Percentiles rank a stretch among this genome's conserved stretches.
These are phyloP conservation scores for Diadegma fenestrale DNA, from an alignment of 2,888 invertebrate species.

Conservation along the genomic window DNA sequence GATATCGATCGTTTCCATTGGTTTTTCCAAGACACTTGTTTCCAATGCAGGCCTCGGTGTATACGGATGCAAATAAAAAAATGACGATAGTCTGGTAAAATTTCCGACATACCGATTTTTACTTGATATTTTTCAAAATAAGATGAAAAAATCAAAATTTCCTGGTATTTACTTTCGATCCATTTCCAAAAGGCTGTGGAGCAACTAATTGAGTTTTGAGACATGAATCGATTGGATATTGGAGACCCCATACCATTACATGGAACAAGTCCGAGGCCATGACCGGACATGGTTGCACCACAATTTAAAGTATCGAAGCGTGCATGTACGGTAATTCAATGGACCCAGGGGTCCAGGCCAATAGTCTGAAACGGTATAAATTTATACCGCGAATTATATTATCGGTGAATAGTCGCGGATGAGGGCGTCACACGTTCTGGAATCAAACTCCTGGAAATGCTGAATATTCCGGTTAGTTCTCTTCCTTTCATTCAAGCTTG, in stretches of 20 bases:
- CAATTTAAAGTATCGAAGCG: slow-evolving; percentile 51
- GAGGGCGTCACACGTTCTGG: slow-evolving; percentile 8
- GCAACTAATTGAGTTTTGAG: not conserved
- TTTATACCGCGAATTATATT: slow-evolving; percentile 49
- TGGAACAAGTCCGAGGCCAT: slow-evolving; percentile 1
- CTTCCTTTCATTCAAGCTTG: not conserved
- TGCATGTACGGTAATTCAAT: slow-evolving; percentile 44
- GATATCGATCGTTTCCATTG: not conserved
- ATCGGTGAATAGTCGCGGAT: not conserved
- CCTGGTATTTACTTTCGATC: not conserved
- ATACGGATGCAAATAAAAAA: not conserved
- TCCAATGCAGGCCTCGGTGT: not conserved
- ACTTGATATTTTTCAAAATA: not conserved
- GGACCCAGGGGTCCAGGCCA: slow-evolving; percentile 36
- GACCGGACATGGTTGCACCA: slow-evolving; percentile 4
- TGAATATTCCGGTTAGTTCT: not conserved
- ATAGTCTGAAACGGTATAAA: slow-evolving; percentile 43
- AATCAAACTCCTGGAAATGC: slow-evolving; percentile 31
- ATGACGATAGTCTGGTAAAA: not conserved
- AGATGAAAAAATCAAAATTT: not conserved
- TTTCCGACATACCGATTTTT: not conserved
- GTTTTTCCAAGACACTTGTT: not conserved
- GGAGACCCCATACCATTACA: slow-evolving; percentile 9
- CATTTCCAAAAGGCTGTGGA: not conserved
- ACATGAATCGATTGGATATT: not conserved